Evolutionary conservation across 1,140 invertebrate species (phyloP).

Genomic region (Sarcophaga bullata): DNA sequence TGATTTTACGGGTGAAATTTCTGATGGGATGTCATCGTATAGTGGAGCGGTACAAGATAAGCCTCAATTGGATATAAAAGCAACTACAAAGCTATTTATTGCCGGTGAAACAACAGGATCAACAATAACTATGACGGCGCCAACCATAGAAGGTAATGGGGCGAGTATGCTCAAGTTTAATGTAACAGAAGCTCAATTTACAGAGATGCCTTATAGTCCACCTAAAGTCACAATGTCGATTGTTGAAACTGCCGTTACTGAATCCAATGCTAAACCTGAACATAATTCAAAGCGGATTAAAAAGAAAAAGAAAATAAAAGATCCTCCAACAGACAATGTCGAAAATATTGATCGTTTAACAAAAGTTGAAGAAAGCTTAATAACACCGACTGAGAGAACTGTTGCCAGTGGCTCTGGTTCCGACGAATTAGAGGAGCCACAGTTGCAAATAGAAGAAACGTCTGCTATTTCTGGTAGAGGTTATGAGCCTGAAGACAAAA

Average conservation of each 20-base stretch:
- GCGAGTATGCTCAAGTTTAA: slow-evolving; percentile 55
- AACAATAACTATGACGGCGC: slow-evolving; percentile 57
- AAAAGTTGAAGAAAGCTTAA: slow-evolving; percentile 44
- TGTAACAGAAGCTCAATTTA: slow-evolving; percentile 41
- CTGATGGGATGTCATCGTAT: neutral
- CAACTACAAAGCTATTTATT: slow-evolving; percentile 60
- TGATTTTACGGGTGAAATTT: neutral
- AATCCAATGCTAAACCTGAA: slow-evolving; percentile 47
- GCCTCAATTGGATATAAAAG: slow-evolving; percentile 52
- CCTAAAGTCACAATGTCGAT: slow-evolving; percentile 60
- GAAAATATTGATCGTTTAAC: slow-evolving; percentile 54
- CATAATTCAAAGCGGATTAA: slow-evolving; percentile 61
- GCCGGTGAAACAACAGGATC: slow-evolving; percentile 53
- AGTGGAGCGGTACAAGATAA: slow-evolving; percentile 25
- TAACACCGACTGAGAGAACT: too few species aligned
- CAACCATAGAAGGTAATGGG: slow-evolving; percentile 56
- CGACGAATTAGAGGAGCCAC: slow-evolving; percentile 44
- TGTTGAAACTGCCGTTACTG: slow-evolving; percentile 50
- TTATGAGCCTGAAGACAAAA: slow-evolving; percentile 71
- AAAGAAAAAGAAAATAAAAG: slow-evolving; percentile 66
- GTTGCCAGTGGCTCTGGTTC: slow-evolving; percentile 41
- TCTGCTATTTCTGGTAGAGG: slow-evolving; percentile 59
- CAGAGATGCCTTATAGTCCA: slow-evolving; percentile 39
- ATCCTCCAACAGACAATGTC: slow-evolving; percentile 50
- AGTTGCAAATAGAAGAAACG: slow-evolving; percentile 16